These are phyloP conservation scores for Adela reaumurella DNA, from an alignment of 2,888 invertebrate species.

Conservation along the genomic window DNA sequence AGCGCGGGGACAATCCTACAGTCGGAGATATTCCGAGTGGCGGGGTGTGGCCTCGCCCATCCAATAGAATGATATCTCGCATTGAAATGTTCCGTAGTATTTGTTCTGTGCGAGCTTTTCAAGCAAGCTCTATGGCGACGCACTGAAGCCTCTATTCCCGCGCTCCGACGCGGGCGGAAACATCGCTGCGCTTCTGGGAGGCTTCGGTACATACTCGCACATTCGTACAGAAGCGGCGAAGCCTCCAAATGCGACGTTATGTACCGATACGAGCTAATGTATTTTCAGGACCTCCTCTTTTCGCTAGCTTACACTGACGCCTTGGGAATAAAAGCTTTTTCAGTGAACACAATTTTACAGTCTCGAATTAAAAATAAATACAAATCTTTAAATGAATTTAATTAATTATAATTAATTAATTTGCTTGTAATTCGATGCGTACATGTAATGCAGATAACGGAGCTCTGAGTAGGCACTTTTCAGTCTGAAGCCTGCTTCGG, in stretches of 20 bases:
- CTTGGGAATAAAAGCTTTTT: no score
- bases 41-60: slow-evolving; percentile 35
- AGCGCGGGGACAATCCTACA: slow-evolving; percentile 26
- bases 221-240: neutral
- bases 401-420: no score
- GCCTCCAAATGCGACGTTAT: slow-evolving; percentile 32
- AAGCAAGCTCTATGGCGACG: slow-evolving; percentile 51
- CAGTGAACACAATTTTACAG: no score
- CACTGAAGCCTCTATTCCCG: slow-evolving; percentile 50
- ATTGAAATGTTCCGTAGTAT: slow-evolving; percentile 56
- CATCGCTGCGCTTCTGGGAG: slow-evolving; percentile 42
- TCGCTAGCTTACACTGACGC: no score
- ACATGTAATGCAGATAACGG: no score
- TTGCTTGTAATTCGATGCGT: no score
- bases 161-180: slow-evolving; percentile 44
- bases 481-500: no score
- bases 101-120: slow-evolving; percentile 43
- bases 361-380: no score
- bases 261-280: slow-evolving; percentile 17
- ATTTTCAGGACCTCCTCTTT: neutral
- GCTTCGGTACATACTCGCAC: neutral
- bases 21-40: slow-evolving; percentile 53
- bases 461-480: no score
- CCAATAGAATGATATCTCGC: slow-evolving; percentile 49
- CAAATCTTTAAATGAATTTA: no score